Conservation (phyloP, 1,140 invertebrate species). For the Atta colombica region DNA sequence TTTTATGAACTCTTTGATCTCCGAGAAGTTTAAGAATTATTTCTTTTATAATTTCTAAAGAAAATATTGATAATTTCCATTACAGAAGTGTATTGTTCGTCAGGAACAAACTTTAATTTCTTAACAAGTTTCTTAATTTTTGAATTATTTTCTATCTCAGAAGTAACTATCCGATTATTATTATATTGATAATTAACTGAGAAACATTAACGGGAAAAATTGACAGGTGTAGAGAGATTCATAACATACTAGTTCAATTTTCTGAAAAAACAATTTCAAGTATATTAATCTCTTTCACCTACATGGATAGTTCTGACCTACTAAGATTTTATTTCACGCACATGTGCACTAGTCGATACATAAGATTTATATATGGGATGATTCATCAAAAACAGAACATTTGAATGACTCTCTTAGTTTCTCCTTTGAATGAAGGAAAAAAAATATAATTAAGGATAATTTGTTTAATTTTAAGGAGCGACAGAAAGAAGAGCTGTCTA, state of each 20-base stretch:
- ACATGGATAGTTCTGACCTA: constrained; percentile 24
- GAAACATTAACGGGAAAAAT: not conserved
- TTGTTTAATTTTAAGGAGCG: not conserved
- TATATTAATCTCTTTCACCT: constrained; percentile 16
- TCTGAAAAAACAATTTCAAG: not conserved
- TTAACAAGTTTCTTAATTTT: not conserved
- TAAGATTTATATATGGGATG: constrained; percentile 51
- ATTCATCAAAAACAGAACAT: not conserved
- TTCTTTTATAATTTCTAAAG: not conserved
- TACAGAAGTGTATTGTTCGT: not conserved
- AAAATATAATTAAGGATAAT: not conserved
- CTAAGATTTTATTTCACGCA: constrained; percentile 45
- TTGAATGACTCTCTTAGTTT: not conserved
- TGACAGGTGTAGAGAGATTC: not conserved
- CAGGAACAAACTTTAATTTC: not conserved
- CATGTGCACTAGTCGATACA: constrained; percentile 34
- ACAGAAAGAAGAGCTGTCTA: not conserved
- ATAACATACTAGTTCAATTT: not conserved
- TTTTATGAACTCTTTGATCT: not conserved
- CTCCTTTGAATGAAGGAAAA: not conserved
- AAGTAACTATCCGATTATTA: not conserved
- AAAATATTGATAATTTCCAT: not conserved
- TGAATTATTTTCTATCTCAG: not conserved
- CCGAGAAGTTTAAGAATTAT: not conserved
- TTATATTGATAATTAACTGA: not conserved